Conservation (phyloP, 2,888 invertebrate species). For the Torymus aiolomorphi region DNA sequence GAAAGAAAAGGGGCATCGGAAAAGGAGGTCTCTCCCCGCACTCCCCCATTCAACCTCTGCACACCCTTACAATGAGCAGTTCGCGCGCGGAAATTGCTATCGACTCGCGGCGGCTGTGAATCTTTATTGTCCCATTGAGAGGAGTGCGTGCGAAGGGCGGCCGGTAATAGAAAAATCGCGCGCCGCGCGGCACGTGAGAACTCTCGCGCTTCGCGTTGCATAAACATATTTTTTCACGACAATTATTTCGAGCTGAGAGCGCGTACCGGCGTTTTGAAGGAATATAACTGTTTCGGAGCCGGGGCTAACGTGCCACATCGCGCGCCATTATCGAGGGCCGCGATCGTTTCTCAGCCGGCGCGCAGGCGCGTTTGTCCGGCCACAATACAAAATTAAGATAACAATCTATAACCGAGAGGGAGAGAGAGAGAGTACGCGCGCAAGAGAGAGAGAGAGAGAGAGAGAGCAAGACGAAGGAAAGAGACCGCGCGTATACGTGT, state of each 20-base stretch:
- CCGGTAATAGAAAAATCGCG: too few relatives aligned
- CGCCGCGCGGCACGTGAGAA: constrained; percentile 22
- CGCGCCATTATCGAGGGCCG: constrained; percentile 50
- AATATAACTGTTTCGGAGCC: constrained; percentile 52
- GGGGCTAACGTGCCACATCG: constrained; percentile 43
- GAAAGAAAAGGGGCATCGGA: too few relatives aligned
- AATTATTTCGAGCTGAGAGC: constrained; percentile 40
- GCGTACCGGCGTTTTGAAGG: constrained; percentile 16
- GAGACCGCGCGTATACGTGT: neutral
- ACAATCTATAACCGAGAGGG: constrained; percentile 49
- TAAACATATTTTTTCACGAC: constrained; percentile 44
- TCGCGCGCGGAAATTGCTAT: too few relatives aligned
- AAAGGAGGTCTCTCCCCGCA: too few relatives aligned
- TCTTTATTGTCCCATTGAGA: neutral
- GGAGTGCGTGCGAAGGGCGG: too few relatives aligned
- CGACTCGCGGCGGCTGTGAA: neutral
- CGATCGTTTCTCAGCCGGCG: constrained; percentile 52
- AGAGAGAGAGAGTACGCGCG: neutral
- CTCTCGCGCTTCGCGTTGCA: neutral
- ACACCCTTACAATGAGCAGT: too few relatives aligned
- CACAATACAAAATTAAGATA: constrained; percentile 59
- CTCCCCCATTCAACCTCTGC: too few relatives aligned
- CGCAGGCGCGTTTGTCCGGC: constrained; percentile 47
- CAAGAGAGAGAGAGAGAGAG: neutral
- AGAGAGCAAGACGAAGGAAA: neutral